phyloP scores from a whole-genome alignment of 2,888 invertebrate species.

The Chironomus tentans region DNA sequence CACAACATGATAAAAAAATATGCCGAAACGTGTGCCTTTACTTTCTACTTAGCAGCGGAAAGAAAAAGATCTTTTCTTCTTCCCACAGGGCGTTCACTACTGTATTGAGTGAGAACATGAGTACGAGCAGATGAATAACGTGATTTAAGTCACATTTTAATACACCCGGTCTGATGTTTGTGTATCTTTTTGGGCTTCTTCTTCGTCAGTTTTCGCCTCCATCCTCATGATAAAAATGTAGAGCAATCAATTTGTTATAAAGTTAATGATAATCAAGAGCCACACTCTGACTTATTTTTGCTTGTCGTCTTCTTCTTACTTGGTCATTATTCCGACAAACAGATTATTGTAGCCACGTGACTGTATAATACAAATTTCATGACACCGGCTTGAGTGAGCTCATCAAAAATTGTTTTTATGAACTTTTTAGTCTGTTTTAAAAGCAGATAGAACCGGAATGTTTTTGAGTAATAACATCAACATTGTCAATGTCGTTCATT shows the following conservation, averaged over 20 bases:
- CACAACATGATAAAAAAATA: not conserved
- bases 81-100: too few relatives aligned
- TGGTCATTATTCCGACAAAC: too few relatives aligned
- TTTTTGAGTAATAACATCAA: too few relatives aligned
- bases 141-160: not conserved
- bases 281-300: not conserved
- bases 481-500: too few relatives aligned
- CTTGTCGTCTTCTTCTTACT: not conserved
- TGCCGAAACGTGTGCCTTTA: not conserved
- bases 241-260: not conserved
- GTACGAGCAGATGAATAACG: not conserved
- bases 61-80: too few relatives aligned
- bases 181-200: not conserved
- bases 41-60: too few relatives aligned
- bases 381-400: too few relatives aligned
- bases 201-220: not conserved
- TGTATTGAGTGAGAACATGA: not conserved
- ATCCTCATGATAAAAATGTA: not conserved
- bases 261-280: not conserved
- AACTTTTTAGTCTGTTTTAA: too few relatives aligned
- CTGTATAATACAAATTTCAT: too few relatives aligned
- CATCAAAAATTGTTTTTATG: too few relatives aligned
- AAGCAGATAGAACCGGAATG: too few relatives aligned
- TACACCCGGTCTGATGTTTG: not conserved
- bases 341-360: too few relatives aligned